Conservation (phyloP, 2,888 invertebrate genomes). For the Andricus quercusramuli region DNA sequence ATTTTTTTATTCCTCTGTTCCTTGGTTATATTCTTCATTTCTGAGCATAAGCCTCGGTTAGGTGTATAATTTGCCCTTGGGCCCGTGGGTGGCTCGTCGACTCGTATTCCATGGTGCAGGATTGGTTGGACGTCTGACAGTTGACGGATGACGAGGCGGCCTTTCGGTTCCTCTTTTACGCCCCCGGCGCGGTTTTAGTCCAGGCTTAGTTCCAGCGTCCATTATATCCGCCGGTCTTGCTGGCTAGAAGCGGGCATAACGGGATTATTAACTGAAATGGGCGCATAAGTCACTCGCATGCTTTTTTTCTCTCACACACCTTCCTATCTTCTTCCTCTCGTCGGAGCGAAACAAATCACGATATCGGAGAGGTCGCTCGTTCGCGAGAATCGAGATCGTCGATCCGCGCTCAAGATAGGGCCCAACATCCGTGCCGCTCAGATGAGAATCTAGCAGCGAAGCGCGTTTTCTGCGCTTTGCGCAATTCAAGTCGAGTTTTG, state of each 20-base stretch:
- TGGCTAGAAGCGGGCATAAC: slow-evolving; percentile 61
- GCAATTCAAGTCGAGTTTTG: slow-evolving; percentile 48
- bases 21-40: slow-evolving; percentile 21
- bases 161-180: slow-evolving; percentile 69
- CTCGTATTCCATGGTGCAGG: slow-evolving; percentile 69
- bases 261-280: slow-evolving; percentile 73
- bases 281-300: slow-evolving; percentile 64
- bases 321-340: slow-evolving; percentile 28
- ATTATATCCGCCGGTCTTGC: slow-evolving; percentile 64
- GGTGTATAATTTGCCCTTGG: slow-evolving; percentile 67
- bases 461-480: slow-evolving; percentile 36
- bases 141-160: slow-evolving; percentile 78
- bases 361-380: slow-evolving; percentile 48
- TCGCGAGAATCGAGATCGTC: slow-evolving; percentile 42
- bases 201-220: slow-evolving; percentile 63
- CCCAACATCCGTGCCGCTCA: slow-evolving; percentile 47
- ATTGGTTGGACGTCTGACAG: slow-evolving; percentile 77
- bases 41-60: slow-evolving; percentile 45
- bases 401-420: slow-evolving; percentile 51
- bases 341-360: slow-evolving; percentile 49
- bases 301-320: slow-evolving; percentile 18
- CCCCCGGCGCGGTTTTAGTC: slow-evolving; percentile 65
- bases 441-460: slow-evolving; percentile 48
- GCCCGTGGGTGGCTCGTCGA: slow-evolving; percentile 72
- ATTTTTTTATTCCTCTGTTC: slow-evolving; percentile 23